A percentile compares a stretch with the other conserved stretches of the same genome.
phyloP scores from a whole-genome alignment of 2,113 vertebrate genomes.

The Sorex fumeus region DNA sequence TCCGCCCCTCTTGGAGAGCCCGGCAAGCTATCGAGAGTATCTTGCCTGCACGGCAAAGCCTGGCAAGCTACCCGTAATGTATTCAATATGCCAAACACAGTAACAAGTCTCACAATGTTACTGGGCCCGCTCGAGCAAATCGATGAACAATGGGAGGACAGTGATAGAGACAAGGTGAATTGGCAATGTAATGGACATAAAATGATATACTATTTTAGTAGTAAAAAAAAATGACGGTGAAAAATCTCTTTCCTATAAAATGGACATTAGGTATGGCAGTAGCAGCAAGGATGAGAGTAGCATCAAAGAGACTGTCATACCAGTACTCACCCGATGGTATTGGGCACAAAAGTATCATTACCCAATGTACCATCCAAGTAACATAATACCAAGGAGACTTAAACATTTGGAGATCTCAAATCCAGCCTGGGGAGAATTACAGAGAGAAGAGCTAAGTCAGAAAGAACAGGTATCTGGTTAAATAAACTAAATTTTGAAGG shows the following conservation, averaged over 20 bases:
- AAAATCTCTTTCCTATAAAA: background rate
- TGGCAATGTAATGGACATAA: background rate
- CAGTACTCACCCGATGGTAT: background rate
- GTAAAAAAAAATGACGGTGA: background rate
- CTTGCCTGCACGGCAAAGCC: too few species aligned
- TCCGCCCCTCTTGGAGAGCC: too few species aligned
- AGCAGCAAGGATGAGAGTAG: too few species aligned
- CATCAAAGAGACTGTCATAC: background rate
- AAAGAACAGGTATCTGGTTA: background rate
- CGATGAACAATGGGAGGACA: too few species aligned
- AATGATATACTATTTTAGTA: background rate
- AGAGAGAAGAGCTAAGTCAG: background rate
- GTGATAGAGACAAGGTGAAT: background rate
- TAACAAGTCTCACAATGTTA: too few species aligned
- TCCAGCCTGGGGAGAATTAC: background rate
- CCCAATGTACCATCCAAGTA: background rate
- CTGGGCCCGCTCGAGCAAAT: too few species aligned
- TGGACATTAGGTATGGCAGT: accelerated
- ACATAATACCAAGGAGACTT: background rate
- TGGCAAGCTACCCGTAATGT: too few species aligned
- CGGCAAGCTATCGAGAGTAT: too few species aligned
- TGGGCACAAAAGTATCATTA: background rate
- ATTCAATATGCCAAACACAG: too few species aligned
- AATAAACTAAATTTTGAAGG: too few species aligned
- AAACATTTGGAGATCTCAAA: background rate